Conservation (phyloP, 2,797 vertebrate species). For the Alosa sapidissima region DNA sequence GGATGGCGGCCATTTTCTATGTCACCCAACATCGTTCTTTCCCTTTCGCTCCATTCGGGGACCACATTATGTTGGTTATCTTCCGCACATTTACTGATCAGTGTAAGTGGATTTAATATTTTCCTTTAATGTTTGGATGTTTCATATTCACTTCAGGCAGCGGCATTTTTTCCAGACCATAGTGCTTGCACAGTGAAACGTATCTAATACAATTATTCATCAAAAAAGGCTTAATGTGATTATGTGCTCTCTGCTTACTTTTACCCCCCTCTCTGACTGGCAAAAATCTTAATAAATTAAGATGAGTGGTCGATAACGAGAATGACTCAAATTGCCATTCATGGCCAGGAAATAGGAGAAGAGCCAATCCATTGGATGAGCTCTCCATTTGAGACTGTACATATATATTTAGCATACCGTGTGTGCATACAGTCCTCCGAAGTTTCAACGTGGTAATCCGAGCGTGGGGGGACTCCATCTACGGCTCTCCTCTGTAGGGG, state of each 20-base stretch:
- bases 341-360: background rate
- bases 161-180: background rate
- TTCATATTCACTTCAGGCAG: slow-evolving; percentile 41
- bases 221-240: slow-evolving; percentile 72
- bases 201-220: slow-evolving; percentile 62
- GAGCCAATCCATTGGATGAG: background rate
- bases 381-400: background rate
- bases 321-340: background rate
- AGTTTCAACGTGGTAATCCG: background rate
- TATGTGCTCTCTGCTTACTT: slow-evolving; percentile 68
- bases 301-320: background rate
- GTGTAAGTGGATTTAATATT: slow-evolving; percentile 69
- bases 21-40: background rate
- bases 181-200: slow-evolving; percentile 30
- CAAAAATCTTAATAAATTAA: slow-evolving; percentile 17
- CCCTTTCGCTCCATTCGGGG: slow-evolving; percentile 26
- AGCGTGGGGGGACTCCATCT: too few relatives aligned
- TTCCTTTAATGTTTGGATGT: slow-evolving; percentile 59
- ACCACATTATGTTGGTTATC: slow-evolving; percentile 56
- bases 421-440: background rate
- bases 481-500: background rate
- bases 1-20: slow-evolving; percentile 16
- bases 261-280: slow-evolving; percentile 57
- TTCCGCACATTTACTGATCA: slow-evolving; percentile 54
- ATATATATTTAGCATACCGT: background rate